Percentiles rank a stretch among this genome's conserved stretches.
Evolutionary conservation across 2,888 invertebrate genomes (phyloP).

Genomic region (Lymantria dispar): DNA sequence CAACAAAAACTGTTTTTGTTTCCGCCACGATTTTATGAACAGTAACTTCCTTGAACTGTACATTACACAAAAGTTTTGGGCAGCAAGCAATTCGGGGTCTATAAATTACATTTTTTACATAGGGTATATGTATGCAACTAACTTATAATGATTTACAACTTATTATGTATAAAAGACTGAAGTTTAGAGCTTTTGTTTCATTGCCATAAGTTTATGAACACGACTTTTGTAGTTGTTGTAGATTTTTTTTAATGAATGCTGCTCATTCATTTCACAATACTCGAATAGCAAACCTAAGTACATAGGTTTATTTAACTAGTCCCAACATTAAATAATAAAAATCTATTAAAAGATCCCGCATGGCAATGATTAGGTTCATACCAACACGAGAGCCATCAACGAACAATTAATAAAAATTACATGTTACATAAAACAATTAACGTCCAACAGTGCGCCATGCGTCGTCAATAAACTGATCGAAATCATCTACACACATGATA

Average conservation of each 20-base stretch:
- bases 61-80: background rate
- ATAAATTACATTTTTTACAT: background rate
- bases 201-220: background rate
- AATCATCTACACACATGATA: constrained; percentile 66
- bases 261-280: no score
- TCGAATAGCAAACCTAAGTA: no score
- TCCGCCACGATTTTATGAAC: background rate
- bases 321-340: no score
- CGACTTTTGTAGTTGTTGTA: background rate
- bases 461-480: constrained; percentile 70
- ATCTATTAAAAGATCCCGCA: constrained; percentile 6
- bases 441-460: constrained; percentile 66
- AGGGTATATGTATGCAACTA: constrained; percentile 19
- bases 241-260: no score
- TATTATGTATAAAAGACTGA: constrained; percentile 14
- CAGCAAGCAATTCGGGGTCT: background rate
- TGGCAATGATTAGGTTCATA: background rate
- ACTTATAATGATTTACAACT: constrained; percentile 32
- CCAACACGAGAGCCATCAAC: constrained; percentile 51
- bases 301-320: no score
- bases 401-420: constrained; percentile 78
- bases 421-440: constrained; percentile 75
- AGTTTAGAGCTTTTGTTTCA: constrained; percentile 17
- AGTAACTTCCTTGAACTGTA: background rate
- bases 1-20: background rate